Evolutionary conservation across 1,140 invertebrate species (phyloP).

Genomic region (Hypothenemus hampei): DNA sequence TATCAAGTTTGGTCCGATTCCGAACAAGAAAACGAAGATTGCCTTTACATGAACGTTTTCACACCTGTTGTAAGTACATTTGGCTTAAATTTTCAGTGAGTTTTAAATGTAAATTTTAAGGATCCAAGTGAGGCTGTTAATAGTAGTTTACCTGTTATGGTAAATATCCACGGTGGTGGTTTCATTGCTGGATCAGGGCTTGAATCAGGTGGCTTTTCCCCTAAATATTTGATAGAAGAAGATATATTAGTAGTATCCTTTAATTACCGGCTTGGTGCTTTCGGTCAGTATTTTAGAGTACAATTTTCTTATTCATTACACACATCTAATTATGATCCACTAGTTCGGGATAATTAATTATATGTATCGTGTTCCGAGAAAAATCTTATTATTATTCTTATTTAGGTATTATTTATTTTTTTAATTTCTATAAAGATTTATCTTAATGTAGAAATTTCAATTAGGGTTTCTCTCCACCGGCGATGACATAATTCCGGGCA

Average conservation of each 20-base stretch:
- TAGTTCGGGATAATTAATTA: no score
- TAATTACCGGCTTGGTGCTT: constrained; percentile 17
- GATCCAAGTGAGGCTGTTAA: neutral
- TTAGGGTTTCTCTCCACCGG: constrained; percentile 47
- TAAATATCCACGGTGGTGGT: constrained; percentile 18
- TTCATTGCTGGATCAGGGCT: constrained; percentile 17
- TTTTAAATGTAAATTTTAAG: no score
- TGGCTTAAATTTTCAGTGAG: no score
- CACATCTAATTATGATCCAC: no score
- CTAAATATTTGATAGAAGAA: constrained; percentile 12
- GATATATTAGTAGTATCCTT: constrained; percentile 13
- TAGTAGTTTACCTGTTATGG: constrained; percentile 10
- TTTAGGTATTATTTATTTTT: no score
- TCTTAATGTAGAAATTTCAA: no score
- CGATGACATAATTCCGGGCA: constrained; percentile 46
- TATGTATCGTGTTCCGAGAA: no score
- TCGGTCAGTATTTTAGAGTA: constrained; percentile 16
- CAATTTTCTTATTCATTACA: no score
- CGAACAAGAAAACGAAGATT: constrained; percentile 25
- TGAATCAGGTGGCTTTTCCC: constrained; percentile 3
- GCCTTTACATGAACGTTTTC: constrained; percentile 22
- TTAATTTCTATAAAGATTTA: no score
- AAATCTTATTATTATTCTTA: no score
- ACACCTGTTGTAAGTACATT: constrained; percentile 22
- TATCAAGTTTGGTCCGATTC: constrained; percentile 13